Conservation (phyloP, 23 tunicate species). For the Trididemnum miniatum region DNA sequence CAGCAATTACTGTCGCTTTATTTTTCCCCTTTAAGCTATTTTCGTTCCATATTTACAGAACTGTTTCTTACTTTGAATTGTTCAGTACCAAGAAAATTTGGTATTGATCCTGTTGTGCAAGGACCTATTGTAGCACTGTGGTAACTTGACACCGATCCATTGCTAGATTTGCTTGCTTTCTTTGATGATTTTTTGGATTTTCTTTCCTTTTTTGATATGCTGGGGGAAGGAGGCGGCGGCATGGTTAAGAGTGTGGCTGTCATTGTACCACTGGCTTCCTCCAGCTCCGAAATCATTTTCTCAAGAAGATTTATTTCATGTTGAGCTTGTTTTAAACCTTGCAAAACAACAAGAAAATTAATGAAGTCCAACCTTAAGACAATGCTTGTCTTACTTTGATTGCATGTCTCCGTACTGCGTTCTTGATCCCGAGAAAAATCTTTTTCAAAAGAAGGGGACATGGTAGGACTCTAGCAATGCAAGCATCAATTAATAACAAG, state of each 20-base stretch:
- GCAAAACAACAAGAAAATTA: not conserved
- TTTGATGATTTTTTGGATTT: constrained; percentile 75
- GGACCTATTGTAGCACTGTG: not conserved
- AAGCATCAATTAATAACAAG: not conserved
- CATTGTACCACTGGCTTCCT: not conserved
- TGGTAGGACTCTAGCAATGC: constrained; percentile 22
- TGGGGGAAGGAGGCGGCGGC: constrained; percentile 26
- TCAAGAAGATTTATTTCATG: constrained; percentile 6
- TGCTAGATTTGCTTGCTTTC: constrained; percentile 35
- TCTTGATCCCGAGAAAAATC: constrained; percentile 6
- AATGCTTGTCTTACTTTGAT: too few relatives aligned
- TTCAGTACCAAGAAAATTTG: constrained; percentile 7
- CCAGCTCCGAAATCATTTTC: constrained; percentile 9
- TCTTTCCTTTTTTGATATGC: constrained; percentile 49
- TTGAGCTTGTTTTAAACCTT: constrained; percentile 29
- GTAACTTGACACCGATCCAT: not conserved
- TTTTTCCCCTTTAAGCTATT: too few relatives aligned
- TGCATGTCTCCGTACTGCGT: constrained; percentile 18
- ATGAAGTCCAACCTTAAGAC: too few relatives aligned
- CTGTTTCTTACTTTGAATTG: constrained; percentile 29
- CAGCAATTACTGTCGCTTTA: too few relatives aligned
- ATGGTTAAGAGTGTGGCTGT: constrained; percentile 2
- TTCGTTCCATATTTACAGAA: too few relatives aligned
- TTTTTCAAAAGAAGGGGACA: not conserved
- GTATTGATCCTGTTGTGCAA: not conserved